Percentiles rank a stretch among this genome's conserved stretches.
Conservation (phyloP, 2,113 vertebrate species). For the Gasterosteus nipponicus region DNA sequence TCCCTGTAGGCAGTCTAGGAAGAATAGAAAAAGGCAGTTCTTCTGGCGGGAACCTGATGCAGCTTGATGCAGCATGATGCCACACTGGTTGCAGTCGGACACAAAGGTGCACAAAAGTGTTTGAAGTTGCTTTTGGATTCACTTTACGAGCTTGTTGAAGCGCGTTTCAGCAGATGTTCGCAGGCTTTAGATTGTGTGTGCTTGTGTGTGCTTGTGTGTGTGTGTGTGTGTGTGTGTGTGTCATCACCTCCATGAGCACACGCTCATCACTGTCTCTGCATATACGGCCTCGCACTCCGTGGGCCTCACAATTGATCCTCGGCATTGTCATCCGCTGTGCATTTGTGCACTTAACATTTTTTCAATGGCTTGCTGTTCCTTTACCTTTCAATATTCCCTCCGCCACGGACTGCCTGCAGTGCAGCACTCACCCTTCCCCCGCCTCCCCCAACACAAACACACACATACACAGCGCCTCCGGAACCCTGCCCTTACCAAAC, state of each 20-base stretch:
- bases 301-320: conserved; percentile 40
- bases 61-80: too few species aligned
- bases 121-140: not conserved
- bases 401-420: conserved; percentile 31
- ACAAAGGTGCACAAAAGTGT: not conserved
- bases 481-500: conserved; percentile 12
- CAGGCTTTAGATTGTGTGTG: not conserved
- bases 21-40: not conserved
- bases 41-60: not conserved
- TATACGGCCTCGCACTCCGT: conserved; percentile 18
- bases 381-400: conserved; percentile 54
- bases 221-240: not conserved
- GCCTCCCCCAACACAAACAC: conserved; percentile 14
- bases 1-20: not conserved
- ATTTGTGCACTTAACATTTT: conserved; percentile 64
- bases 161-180: not conserved
- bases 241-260: conserved; percentile 3
- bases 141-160: not conserved
- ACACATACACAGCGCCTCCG: conserved; percentile 2
- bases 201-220: not conserved
- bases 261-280: conserved; percentile 29
- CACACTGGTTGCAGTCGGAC: not conserved
- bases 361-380: conserved; percentile 43
- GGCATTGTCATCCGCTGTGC: conserved; percentile 34
- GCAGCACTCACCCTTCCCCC: conserved; percentile 22